A percentile compares a stretch with the other conserved stretches of the same genome.
Evolutionary conservation across 1,140 invertebrate species (phyloP).

Genomic region (Hylaeus volcanicus): DNA sequence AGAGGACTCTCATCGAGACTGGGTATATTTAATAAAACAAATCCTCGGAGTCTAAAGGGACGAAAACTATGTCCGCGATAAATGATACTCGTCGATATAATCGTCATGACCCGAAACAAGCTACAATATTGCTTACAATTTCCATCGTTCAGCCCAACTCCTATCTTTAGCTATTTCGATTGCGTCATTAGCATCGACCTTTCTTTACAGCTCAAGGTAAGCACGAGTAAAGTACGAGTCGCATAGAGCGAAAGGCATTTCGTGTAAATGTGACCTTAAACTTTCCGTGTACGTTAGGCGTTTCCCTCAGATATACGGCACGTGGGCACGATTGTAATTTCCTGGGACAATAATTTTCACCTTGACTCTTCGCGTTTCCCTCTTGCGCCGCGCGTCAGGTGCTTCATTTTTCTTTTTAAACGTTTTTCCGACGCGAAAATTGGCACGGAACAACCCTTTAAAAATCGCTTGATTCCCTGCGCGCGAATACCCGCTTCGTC

Average conservation of each 20-base stretch:
- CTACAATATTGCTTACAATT: too few relatives aligned
- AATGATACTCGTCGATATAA: too few relatives aligned
- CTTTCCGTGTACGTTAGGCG: slow-evolving; percentile 47
- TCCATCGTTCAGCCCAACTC: not conserved
- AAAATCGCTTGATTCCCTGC: not conserved
- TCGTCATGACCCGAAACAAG: too few relatives aligned
- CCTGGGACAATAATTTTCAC: not conserved
- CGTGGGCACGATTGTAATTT: slow-evolving; percentile 33
- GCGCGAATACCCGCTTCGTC: not conserved
- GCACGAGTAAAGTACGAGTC: slow-evolving; percentile 48
- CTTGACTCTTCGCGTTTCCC: slow-evolving; percentile 1
- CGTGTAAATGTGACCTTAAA: slow-evolving; percentile 59
- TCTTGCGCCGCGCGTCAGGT: not conserved
- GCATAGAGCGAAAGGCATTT: slow-evolving; percentile 50
- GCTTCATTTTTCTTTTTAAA: not conserved
- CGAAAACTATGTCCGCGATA: too few relatives aligned
- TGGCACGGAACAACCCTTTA: not conserved
- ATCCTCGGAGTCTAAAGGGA: too few relatives aligned
- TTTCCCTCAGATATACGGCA: slow-evolving; percentile 18
- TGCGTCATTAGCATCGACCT: slow-evolving; percentile 57
- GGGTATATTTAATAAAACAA: too few relatives aligned
- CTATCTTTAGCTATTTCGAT: slow-evolving; percentile 49
- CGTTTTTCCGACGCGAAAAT: not conserved
- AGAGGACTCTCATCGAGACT: too few relatives aligned
- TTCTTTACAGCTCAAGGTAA: slow-evolving; percentile 57